Percentiles rank a stretch among this genome's conserved stretches.
Conservation (phyloP, 2,113 vertebrate species). For the Lasiurus cinereus region DNA sequence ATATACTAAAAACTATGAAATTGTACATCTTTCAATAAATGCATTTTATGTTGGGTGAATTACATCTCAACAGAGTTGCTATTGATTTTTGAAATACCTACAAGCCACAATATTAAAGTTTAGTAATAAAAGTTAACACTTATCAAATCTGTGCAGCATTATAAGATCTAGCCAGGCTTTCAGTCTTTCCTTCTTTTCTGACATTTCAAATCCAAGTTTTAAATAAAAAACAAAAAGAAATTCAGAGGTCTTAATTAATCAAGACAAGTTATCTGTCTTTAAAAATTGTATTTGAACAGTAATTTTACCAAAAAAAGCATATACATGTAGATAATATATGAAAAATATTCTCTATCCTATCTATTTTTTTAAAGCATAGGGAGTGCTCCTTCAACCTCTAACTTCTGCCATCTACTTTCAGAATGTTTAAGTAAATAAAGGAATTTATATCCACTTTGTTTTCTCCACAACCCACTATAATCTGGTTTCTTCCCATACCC, state of each 20-base stretch:
- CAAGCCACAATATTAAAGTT: constrained; percentile 34
- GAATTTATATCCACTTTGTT: neutral
- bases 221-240: constrained; percentile 31
- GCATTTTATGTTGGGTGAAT: neutral
- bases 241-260: constrained; percentile 15
- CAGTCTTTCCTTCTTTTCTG: constrained; percentile 18
- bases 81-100: constrained; percentile 30
- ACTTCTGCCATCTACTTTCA: constrained; percentile 25
- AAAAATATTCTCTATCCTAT: constrained; percentile 18
- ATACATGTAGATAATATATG: neutral
- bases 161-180: constrained; percentile 1
- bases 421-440: constrained; percentile 35
- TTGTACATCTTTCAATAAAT: neutral
- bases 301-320: constrained; percentile 34
- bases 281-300: constrained; percentile 30
- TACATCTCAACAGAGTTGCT: constrained; percentile 40
- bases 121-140: neutral
- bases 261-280: constrained; percentile 50
- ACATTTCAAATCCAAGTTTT: constrained; percentile 52
- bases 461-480: neutral
- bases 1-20: constrained; percentile 57
- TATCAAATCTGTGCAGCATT: neutral
- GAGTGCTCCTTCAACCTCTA: neutral
- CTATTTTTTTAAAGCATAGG: neutral
- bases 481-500: neutral